Evolutionary conservation across 2,888 invertebrate species (phyloP).

Genomic region (Blastobasis lacticolella): DNA sequence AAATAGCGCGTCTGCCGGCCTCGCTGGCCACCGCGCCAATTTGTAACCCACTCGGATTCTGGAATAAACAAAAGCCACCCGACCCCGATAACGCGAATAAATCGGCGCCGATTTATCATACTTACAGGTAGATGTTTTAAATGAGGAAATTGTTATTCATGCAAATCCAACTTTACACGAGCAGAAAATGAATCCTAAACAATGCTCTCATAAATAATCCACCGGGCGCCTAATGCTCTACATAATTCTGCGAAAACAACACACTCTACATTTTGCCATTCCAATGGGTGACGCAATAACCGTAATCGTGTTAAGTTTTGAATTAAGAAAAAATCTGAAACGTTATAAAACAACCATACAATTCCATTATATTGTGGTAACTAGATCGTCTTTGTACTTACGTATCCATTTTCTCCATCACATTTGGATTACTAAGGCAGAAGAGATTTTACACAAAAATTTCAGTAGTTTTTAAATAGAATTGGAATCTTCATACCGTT

Average conservation of each 20-base stretch:
- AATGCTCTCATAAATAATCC: slow-evolving; percentile 60
- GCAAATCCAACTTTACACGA: slow-evolving; percentile 65
- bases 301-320: too few relatives aligned
- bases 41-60: slow-evolving; percentile 48
- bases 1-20: slow-evolving; percentile 35
- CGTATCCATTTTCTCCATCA: too few relatives aligned
- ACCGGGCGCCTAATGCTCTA: slow-evolving; percentile 29
- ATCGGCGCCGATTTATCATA: slow-evolving; percentile 58
- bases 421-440: too few relatives aligned
- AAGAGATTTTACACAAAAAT: too few relatives aligned
- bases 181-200: slow-evolving; percentile 64
- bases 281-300: too few relatives aligned
- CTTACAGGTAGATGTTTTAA: slow-evolving; percentile 64
- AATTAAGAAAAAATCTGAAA: too few relatives aligned
- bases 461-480: too few relatives aligned
- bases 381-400: too few relatives aligned
- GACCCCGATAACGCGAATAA: slow-evolving; percentile 62
- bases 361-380: too few relatives aligned
- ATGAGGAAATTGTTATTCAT: slow-evolving; percentile 65
- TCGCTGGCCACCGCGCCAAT: slow-evolving; percentile 32
- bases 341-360: too few relatives aligned
- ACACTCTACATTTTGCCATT: slow-evolving; percentile 7
- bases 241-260: slow-evolving; percentile 32
- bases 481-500: too few relatives aligned
- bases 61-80: slow-evolving; percentile 44